phyloP scores from a whole-genome alignment of 2,888 invertebrate genomes.

The Dicycla oo region DNA sequence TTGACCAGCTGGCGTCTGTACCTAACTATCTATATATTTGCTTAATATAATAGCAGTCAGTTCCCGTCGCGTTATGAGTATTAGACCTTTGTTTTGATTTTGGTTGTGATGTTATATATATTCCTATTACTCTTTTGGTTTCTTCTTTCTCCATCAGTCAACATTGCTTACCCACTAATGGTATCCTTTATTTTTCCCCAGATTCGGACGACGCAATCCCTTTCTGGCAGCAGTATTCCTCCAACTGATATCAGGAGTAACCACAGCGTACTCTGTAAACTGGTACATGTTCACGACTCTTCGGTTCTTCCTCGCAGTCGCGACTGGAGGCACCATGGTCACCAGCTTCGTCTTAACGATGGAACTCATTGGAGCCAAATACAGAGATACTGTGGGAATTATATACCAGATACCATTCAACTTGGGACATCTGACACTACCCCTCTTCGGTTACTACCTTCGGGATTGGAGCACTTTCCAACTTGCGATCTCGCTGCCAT shows the following conservation, averaged over 20 bases:
- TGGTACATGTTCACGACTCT: conserved; percentile 92
- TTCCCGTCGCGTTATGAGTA: neutral
- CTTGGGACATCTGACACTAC: conserved; percentile 92
- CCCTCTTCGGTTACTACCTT: conserved; percentile 91
- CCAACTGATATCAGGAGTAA: conserved; percentile 93
- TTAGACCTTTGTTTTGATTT: neutral
- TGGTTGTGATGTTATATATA: neutral
- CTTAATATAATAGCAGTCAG: neutral
- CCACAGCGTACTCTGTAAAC: conserved; percentile 93
- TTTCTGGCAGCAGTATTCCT: conserved; percentile 93
- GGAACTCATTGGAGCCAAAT: conserved; percentile 92
- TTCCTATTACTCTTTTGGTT: neutral
- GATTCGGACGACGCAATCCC: conserved; percentile 94
- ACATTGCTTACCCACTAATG: neutral
- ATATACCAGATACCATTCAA: conserved; percentile 93
- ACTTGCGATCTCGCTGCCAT: conserved; percentile 92
- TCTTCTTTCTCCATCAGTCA: neutral
- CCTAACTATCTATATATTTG: neutral
- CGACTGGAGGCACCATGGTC: conserved; percentile 96
- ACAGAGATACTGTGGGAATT: conserved; percentile 93
- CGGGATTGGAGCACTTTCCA: conserved; percentile 93
- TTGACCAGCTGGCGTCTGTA: too few relatives aligned
- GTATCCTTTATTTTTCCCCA: conserved; percentile 72
- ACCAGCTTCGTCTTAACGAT: conserved; percentile 93
- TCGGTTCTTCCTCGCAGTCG: conserved; percentile 93